Evolutionary conservation across 2,888 invertebrate species (phyloP).

Genomic region (Caenorhabditis japonica): DNA sequence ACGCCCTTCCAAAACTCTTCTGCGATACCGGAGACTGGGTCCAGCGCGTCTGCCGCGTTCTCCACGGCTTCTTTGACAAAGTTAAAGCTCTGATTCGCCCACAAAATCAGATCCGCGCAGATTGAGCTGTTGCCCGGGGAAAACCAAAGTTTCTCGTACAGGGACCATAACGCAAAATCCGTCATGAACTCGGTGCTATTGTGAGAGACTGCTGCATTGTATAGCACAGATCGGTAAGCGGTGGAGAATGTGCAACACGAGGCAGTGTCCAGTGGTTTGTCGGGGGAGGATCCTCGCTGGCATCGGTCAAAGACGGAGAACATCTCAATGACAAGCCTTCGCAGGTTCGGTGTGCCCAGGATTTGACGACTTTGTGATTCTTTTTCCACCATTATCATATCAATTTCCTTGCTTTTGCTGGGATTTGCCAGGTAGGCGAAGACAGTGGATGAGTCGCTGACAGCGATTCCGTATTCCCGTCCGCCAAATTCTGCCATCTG

Average conservation of each 20-base stretch:
- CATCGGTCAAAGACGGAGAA: conserved; percentile 53
- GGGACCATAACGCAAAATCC: conserved; percentile 57
- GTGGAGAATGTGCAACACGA: conserved; percentile 43
- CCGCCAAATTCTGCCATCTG: conserved; percentile 31
- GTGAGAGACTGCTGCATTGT: conserved; percentile 43
- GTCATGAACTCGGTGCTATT: conserved; percentile 34
- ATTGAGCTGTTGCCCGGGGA: conserved; percentile 54
- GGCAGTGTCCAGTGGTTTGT: conserved; percentile 32
- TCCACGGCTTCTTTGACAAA: conserved; percentile 37
- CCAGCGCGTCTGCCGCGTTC: conserved; percentile 18
- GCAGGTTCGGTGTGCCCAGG: conserved; percentile 26
- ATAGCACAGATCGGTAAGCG: conserved; percentile 54
- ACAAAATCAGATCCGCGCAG: conserved; percentile 51
- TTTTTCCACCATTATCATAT: conserved; percentile 38
- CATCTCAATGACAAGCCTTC: conserved; percentile 59
- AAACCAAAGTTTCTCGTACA: conserved; percentile 60
- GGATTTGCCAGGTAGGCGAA: conserved; percentile 29
- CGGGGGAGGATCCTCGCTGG: conserved; percentile 23
- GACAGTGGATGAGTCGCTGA: conserved; percentile 46
- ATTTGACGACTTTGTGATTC: conserved; percentile 34
- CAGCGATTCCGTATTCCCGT: conserved; percentile 32
- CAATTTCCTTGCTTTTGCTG: conserved; percentile 7
- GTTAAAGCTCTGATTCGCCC: conserved; percentile 56
- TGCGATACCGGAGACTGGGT: not conserved
- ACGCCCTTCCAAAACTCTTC: conserved; percentile 47